Evolutionary conservation across 2,888 invertebrate species (phyloP), one percentile per base, ranked within the genome.

Genomic region (Drosophila fungiperda): DNA sequence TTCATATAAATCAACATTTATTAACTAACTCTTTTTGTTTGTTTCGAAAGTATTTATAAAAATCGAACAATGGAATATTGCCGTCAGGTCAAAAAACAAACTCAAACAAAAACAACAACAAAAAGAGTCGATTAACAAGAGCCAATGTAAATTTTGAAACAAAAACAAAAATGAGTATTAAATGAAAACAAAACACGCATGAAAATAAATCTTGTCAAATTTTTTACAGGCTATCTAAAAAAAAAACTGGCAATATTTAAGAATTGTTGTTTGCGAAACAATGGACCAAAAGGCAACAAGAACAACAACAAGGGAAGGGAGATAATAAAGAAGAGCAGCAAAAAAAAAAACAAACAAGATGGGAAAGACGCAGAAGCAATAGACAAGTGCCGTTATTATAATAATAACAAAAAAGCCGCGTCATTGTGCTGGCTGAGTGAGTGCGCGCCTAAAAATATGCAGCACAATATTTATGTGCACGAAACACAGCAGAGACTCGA

Each of bases 401-500:
- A 45, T 26, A 45, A 15, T 45, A 11, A 40, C 66, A 59, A 54
- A 69, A 66, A 58, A 36, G 62, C 64, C 58, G 59, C 63, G 59
- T 76, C 71, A 73, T 76, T 79, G 73, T 71, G 57, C 60, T 58
- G 45, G 55, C 60, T 58, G 45, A 65, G 66, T 48, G 58, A 61
- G 62, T 17, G 70, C 62, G 69, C 74, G 77, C 76, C 80, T 58
- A 70, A 75, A 84, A 87, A 73, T 78, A 86, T 82, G 83, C 86
- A 76, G 64, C 69, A 66, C 26, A 49, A 75, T 71, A 61, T 79
- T 61, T 66, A 75, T 65, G 59, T 53, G 38, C 57, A 62, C 42
- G 57, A 49, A 29, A 63, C 32, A 17, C 53, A 60, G 63, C 63
- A 9, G 17, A 40, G 76, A 63, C 76, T 60, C 68, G 59, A 76